Evolutionary conservation across 2,113 vertebrate species (phyloP), one percentile per base, ranked within the genome.

Genomic region (Microcebus murinus): DNA sequence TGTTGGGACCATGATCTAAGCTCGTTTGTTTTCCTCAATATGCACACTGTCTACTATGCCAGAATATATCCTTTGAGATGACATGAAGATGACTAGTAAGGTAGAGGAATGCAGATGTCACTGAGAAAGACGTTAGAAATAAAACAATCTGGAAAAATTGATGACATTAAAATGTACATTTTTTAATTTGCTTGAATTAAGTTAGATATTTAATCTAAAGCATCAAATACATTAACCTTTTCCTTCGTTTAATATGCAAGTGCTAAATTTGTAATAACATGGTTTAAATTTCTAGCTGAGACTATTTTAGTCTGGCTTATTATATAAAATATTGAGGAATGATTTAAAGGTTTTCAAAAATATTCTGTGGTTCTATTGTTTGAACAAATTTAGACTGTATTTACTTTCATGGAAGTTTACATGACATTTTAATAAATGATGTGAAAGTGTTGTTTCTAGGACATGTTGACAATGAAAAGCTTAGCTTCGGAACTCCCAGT

Each of bases 321-420:
- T 92, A 50, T 70, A 25, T 57, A 87, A 71, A 70, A 92, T 52
- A 77, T 34, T 71, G 36, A 94, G 86, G 45, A 82, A 65, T 88
- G 9, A n/a, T 88, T 93, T 79, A 27, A 83, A 95, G 21, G 45
- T 50, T 29, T 96, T 57, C 1, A 61, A 67, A 94, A 93, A 68
- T 82, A 74, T 65, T 42, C 27, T 76, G 6, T 67, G 18, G 7
- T 82, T 94, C 36, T 77, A 36, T 82, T 68, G 3, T 83, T 73
- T 88, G 42, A 20, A 86, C 11, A 79, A 87, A 76, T 27, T 71
- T 68, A 73, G 6, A 55, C 34, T 59, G 12, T 48, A 55, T 83
- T 93, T 83, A 73, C 92, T 93, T 97, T 86, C 34, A 89, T 36
- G 59, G 63, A 81, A 12, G 20, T 71, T 93, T 90, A 61, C 29